Base-by-base conservation (phyloP, 2,888 invertebrate genomes). In the Drosophila nigricruria region DNA sequence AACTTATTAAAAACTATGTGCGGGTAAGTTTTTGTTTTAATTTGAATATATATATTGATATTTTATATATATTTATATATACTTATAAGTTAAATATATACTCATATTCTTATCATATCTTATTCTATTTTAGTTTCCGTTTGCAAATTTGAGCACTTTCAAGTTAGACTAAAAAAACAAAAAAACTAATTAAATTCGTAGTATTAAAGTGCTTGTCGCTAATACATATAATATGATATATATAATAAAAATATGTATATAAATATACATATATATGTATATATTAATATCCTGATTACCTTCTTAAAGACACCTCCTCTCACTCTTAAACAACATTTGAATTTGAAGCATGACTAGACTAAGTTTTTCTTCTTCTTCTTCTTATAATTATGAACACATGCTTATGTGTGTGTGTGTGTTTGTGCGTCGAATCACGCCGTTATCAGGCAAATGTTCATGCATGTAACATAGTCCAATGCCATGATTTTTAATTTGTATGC, bases 401-500 rank as follows among this genome's bases (percentile, higher is more conserved):
- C 8, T 0, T 30, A 8, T 30, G 30, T 30, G 30, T 30, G 1
- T 5, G 30, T 30, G 30, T 30, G 30, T 30, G 30, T 30, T 1
- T 5, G 30, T 30, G 30, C 30, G 18, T 25, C 30, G 25, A 42
- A 56, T 42, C 80, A 82, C 80, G 77, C 34, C 45, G 34, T 27
- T 64, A 79, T 76, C 80, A 70, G 61, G 32, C 66, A 25, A 34
- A 9, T 10, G 18, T 40, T n/a, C 58, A 64, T 61, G 60, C 49
- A 32, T 42, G 56, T 69, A 66, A 50, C 63, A 72, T 64, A 65
- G 65, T 45, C 57, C 9, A 10, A n/a, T 61, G 54, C 43, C 71
- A 82, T 82, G 79, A 79, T 72, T 75, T 52, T 34, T 5, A 32
- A 30, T 45, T 45, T 74, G 45, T 18, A 70, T 54, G 23, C 27